A percentile compares a stretch with the other conserved stretches of the same genome.
These are phyloP conservation scores for Pandemis corylana DNA, from an alignment of 2,888 invertebrate species.

Conservation along the genomic window DNA sequence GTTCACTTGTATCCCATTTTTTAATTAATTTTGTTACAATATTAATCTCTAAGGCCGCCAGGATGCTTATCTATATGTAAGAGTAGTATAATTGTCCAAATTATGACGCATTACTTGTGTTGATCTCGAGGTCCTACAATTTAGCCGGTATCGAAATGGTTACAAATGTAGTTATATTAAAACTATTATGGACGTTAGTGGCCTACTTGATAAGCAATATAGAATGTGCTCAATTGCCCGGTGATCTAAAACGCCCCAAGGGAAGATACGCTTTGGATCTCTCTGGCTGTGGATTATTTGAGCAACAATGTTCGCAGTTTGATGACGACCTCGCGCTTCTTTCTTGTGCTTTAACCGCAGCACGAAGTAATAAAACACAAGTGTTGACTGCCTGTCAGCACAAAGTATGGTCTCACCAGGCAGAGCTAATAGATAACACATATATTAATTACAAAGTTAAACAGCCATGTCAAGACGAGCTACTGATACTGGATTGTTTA, in stretches of 20 bases:
- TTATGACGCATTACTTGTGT: slow-evolving; percentile 34
- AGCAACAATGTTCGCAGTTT: slow-evolving; percentile 74
- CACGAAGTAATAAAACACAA: slow-evolving; percentile 73
- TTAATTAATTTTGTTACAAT: slow-evolving; percentile 4
- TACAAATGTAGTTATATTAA: slow-evolving; percentile 54
- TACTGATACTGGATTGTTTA: slow-evolving; percentile 67
- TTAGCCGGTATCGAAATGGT: slow-evolving; percentile 67
- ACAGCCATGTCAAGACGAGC: slow-evolving; percentile 69
- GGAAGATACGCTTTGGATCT: slow-evolving; percentile 67
- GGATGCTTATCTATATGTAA: slow-evolving; percentile 14
- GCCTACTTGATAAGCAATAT: slow-evolving; percentile 52
- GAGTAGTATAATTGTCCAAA: slow-evolving; percentile 4
- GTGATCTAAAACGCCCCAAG: slow-evolving; percentile 59
- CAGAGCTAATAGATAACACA: slow-evolving; percentile 67
- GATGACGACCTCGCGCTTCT: slow-evolving; percentile 73
- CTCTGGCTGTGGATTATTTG: slow-evolving; percentile 68
- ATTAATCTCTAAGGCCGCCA: not conserved
- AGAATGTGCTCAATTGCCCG: slow-evolving; percentile 58
- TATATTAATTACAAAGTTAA: slow-evolving; percentile 71
- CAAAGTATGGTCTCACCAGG: slow-evolving; percentile 73
- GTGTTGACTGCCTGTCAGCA: slow-evolving; percentile 70
- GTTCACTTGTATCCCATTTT: slow-evolving; percentile 17
- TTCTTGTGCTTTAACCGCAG: slow-evolving; percentile 71
- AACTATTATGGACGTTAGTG: slow-evolving; percentile 55
- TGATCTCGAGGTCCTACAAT: slow-evolving; percentile 20